Evolutionary conservation across 2,888 invertebrate species (phyloP), one percentile per base, ranked within the genome.

Genomic region (Pterobdella sp.): DNA sequence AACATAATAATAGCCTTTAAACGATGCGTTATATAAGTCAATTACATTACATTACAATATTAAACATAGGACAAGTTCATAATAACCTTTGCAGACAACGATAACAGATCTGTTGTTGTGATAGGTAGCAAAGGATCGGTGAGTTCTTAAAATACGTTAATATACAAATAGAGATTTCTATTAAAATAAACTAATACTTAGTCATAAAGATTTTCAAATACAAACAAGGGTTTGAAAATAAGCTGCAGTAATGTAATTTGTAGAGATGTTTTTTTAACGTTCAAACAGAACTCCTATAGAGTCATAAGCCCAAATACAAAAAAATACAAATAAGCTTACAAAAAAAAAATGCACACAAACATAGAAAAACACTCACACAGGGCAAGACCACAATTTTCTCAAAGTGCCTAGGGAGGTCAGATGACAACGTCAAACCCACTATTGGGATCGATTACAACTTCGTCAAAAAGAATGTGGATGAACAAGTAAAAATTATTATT

Each of bases 61-160:
- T 32, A 71, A 69, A 29, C 34, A 31, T 31, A 37, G 65, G 26
- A 31, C 68, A 42, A 67, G 31, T 68, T 34, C 35, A 49, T 65
- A 1, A 42, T 34, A 35, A 37, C 29, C 37, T 63, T 31, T n/a
- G 32, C 75, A 63, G 76, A 78, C 36, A 76, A 76, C 71, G 81
- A 81, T 73, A 81, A 82, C 70, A 78, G 80, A 42, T 77, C 81
- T 49, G 77, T 82, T 7, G 78, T 82, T 68, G 72, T 83, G 34
- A 75, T 81, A 70, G 83, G 83, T 31, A 79, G 80, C 73, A 82
- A 80, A 78, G 81, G 79, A 75, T 77, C 81, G 70, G 83, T 83
- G 77, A 78, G 81, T 80, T 52, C 32, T 18, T n/a, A 1, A 4
- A 36, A 26, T 34, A 42, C 14, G 10, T 37, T 65, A 34, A 49